These are phyloP conservation scores for Pseudobourletiella spinata DNA, from an alignment of 1,140 invertebrate genomes.

Conservation along the genomic window DNA sequence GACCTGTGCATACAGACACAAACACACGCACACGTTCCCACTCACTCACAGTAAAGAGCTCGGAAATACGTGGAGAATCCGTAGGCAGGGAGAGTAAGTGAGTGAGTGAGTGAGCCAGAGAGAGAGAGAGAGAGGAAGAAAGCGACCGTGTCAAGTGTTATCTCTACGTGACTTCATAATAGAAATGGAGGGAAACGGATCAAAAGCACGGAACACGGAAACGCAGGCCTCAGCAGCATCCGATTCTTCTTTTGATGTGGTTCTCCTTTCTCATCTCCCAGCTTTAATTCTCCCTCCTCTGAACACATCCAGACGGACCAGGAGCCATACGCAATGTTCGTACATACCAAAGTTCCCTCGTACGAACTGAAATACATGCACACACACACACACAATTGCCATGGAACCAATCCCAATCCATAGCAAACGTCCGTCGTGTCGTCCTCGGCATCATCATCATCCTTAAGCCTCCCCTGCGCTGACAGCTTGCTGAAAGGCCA, in stretches of 20 bases:
- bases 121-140: constrained; percentile 3
- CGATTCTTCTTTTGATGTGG: constrained; percentile 25
- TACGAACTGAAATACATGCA: background rate
- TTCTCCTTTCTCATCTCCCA: constrained; percentile 21
- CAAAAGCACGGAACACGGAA: constrained; percentile 20
- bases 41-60: no score
- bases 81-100: no score
- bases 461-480: background rate
- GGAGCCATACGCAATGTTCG: background rate
- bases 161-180: constrained; percentile 35
- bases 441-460: no score
- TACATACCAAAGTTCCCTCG: no score
- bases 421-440: background rate
- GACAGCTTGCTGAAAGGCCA: background rate
- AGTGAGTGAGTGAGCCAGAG: no score
- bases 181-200: constrained; percentile 25
- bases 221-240: constrained; percentile 18
- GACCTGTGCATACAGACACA: no score
- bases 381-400: background rate
- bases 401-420: background rate
- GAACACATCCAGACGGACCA: no score
- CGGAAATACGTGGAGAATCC: no score
- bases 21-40: no score
- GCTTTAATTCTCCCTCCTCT: no score
- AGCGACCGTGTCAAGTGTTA: constrained; percentile 30